Conservation (phyloP, 2,888 invertebrate species). For the Megamerina dolium region DNA sequence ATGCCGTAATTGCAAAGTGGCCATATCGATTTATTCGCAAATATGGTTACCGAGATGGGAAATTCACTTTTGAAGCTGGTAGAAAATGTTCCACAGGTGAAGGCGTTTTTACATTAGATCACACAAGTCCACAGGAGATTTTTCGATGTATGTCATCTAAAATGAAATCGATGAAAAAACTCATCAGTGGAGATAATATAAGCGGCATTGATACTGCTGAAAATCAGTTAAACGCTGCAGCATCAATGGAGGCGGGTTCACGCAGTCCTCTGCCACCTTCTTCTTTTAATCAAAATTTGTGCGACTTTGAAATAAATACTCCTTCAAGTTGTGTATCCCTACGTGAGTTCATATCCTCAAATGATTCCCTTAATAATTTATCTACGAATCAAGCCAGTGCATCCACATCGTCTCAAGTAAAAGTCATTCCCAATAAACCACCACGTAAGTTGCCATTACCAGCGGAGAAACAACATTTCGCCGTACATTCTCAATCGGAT, state of each 20-base stretch:
- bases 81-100: constrained; percentile 81
- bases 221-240: constrained; percentile 65
- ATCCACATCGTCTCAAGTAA: constrained; percentile 18
- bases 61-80: constrained; percentile 83
- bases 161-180: constrained; percentile 83
- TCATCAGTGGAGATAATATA: constrained; percentile 64
- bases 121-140: constrained; percentile 76
- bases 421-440: constrained; percentile 47
- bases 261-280: constrained; percentile 73
- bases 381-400: constrained; percentile 27
- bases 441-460: constrained; percentile 36
- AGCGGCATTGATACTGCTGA: constrained; percentile 66
- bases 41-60: constrained; percentile 79
- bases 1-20: constrained; percentile 64
- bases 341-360: constrained; percentile 43
- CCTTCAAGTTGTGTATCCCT: constrained; percentile 42
- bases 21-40: constrained; percentile 77
- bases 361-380: constrained; percentile 43
- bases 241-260: constrained; percentile 76
- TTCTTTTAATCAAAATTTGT: constrained; percentile 43
- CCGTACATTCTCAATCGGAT: background rate
- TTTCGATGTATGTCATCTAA: constrained; percentile 74
- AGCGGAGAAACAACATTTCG: background rate
- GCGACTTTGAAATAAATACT: constrained; percentile 43
- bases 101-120: constrained; percentile 74